Evolutionary conservation across 1,140 invertebrate genomes (phyloP), one percentile per base, ranked within the genome.

Genomic region (Drosophila kikkawai): DNA sequence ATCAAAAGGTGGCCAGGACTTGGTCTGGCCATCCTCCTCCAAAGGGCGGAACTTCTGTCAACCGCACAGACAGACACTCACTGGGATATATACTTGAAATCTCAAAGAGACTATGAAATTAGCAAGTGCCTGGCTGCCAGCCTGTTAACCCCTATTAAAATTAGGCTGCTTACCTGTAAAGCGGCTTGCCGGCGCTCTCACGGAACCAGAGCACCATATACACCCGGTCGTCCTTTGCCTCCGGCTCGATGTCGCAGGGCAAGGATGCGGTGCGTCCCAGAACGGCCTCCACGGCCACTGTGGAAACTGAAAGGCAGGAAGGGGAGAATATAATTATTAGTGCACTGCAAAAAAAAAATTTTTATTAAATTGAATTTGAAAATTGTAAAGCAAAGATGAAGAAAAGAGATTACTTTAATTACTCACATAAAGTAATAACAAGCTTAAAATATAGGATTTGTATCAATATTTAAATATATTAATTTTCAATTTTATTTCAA

Each of bases 161-260:
- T 64, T 50, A 19, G 51, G 39, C 22, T 65, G 22, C 93, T 93
- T 94, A 97, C 97, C 96, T 98, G 94, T 97, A 98, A 78, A 98
- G 95, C 45, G 97, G 97, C 92, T 97, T 97, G 53, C 96, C 95
- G 26, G 95, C 96, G 57, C 95, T 95, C 88, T 97, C 96, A 77
- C 96, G 94, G 93, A 97, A 98, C 97, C 97, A 98, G 8, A 98
- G 94, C 74, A 98, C 97, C 96, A 98, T 97, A 93, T 97, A 97
- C 70, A 98, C 96, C 74, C 96, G 94, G 92, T 98, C 97, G 79
- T 97, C 96, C 85, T 95, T 94, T 68, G 95, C 95, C 80, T 95
- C 94, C 85, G 94, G 93, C 91, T 96, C 95, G 85, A 97, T 97
- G 93, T 97, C 96, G 93, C 97, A 98, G 42, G 97, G 97, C 77